Evolutionary conservation across 2,888 invertebrate genomes (phyloP).

Genomic region (Hermodice carunculata): DNA sequence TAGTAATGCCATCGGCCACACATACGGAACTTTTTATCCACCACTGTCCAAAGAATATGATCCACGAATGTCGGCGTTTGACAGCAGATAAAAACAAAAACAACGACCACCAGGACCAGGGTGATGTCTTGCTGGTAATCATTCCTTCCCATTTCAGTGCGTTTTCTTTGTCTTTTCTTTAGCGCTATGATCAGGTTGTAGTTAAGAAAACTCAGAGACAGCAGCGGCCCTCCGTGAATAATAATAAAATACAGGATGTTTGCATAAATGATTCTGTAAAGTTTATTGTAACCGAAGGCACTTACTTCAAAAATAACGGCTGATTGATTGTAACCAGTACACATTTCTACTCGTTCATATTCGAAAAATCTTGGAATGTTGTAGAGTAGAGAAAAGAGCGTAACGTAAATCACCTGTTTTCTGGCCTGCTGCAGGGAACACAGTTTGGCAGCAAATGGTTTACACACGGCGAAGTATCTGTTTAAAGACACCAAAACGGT

Average conservation of each 20-base stretch:
- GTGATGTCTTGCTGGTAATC: slow-evolving; percentile 44
- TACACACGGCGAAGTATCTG: slow-evolving; percentile 46
- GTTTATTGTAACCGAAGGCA: slow-evolving; percentile 36
- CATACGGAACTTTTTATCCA: slow-evolving; percentile 23
- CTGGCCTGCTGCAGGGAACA: slow-evolving; percentile 25
- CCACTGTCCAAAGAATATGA: slow-evolving; percentile 44
- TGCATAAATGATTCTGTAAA: slow-evolving; percentile 43
- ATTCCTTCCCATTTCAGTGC: slow-evolving; percentile 29
- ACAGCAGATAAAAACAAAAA: slow-evolving; percentile 44
- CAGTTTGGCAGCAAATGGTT: slow-evolving; percentile 34
- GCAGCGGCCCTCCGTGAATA: slow-evolving; percentile 45
- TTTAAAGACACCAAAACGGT: slow-evolving; percentile 45
- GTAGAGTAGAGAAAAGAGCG: slow-evolving; percentile 42
- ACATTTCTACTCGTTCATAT: slow-evolving; percentile 31
- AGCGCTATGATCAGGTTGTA: slow-evolving; percentile 40
- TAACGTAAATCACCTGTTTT: slow-evolving; percentile 35
- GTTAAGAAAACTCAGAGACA: slow-evolving; percentile 41
- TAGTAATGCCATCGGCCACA: slow-evolving; percentile 47
- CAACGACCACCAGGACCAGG: slow-evolving; percentile 42
- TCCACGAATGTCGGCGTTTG: slow-evolving; percentile 48
- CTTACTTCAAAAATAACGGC: slow-evolving; percentile 34
- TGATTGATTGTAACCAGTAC: slow-evolving; percentile 29
- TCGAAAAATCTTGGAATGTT: slow-evolving; percentile 50
- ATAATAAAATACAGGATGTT: slow-evolving; percentile 45
- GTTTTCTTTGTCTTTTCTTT: slow-evolving; percentile 26